Base-by-base conservation (phyloP, 92 coral and sea anemone genomes). In the Zoanthus sansibaricus region DNA sequence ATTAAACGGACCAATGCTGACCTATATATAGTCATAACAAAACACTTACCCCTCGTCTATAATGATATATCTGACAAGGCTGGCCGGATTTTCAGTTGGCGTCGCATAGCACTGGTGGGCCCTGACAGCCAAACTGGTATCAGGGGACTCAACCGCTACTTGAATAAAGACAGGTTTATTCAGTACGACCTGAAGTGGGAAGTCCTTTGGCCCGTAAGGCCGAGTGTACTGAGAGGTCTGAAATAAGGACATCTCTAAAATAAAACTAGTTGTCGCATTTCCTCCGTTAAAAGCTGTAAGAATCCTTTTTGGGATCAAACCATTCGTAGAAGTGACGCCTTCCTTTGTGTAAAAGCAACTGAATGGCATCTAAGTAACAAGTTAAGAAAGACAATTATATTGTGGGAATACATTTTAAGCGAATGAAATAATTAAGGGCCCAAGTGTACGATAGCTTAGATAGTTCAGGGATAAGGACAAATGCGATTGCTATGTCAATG, bases 51-150 rank as follows among this genome's bases (percentile, higher is more conserved):
- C 87, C 5, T 83, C 79, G 71, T 83, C 87, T 47, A 94, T 93
- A 42, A 94, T 91, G 83, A 89, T 78, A 78, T 94, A 93, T 91
- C 91, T 91, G 89, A 91, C 88, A 54, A 48, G 74, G 72, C 94
- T 90, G 16, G 79, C 79, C 6, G 95, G 98, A 82, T 87, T 79
- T 87, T 93, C 93, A n/a, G 93, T 93, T 78, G 98, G 98, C 44
- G 98, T 94, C 67, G 98, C 98, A 83, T 94, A 94, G 66, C 98
- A 94, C 59, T 85, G 92, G 9, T 93, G 94, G 7, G 95, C 96
- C 83, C 88, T 76, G 17, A 94, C 94, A 10, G 87, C 79, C 77
- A 94, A 83, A 33, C 94, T 84, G 9, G 87, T 91, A 51, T 94
- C 98, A 10, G 95, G 94, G 31, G 96, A 93, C 82, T 94, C 94